These are phyloP conservation scores for Rhagologus leucostigma DNA, from an alignment of 2,113 vertebrate genomes.

Conservation along the genomic window DNA sequence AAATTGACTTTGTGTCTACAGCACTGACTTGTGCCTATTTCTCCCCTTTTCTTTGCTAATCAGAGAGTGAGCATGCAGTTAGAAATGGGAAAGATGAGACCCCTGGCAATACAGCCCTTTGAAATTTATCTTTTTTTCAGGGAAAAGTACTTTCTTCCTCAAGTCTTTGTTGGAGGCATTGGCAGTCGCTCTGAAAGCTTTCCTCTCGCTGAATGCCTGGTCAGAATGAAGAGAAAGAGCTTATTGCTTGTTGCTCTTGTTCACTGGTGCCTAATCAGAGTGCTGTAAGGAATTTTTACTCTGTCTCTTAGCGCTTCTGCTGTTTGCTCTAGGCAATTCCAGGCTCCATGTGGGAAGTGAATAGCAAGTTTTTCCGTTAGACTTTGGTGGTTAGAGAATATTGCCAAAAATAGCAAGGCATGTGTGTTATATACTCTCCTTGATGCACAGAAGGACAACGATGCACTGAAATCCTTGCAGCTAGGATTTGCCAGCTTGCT, in stretches of 20 bases:
- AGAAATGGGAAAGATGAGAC: neutral
- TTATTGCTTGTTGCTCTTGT: neutral
- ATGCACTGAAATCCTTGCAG: neutral
- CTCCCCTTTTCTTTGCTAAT: neutral
- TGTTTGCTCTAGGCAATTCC: neutral
- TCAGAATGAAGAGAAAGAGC: neutral
- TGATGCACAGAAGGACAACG: neutral
- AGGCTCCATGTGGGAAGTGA: neutral
- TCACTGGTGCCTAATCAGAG: neutral
- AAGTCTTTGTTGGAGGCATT: neutral
- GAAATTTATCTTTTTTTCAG: neutral
- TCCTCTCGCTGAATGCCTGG: neutral
- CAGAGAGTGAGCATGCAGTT: neutral
- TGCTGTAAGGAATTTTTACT: neutral
- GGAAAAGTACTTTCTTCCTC: neutral
- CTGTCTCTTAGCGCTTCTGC: neutral
- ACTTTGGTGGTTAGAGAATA: neutral
- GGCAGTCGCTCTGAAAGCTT: neutral
- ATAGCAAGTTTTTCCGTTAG: neutral
- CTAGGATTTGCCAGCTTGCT: neutral
- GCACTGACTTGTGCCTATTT: neutral
- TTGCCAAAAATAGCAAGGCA: neutral
- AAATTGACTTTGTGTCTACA: neutral
- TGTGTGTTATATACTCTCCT: neutral
- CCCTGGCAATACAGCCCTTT: neutral